Evolutionary conservation across 1,140 invertebrate genomes (phyloP), one percentile per base, ranked within the genome.

Genomic region (Heliconius himera): DNA sequence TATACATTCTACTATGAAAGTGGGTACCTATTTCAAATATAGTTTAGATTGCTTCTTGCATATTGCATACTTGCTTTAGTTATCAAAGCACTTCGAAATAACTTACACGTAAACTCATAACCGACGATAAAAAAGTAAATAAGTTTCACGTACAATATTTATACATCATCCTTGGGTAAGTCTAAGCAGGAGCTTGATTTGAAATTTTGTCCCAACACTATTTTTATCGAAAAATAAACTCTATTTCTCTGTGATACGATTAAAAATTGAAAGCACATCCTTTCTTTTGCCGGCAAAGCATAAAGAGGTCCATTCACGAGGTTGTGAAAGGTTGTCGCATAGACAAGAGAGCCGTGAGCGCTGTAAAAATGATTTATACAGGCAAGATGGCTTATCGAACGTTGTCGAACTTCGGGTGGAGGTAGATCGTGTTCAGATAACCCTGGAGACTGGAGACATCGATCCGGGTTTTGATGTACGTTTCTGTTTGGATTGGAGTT

Each of bases 351-450:
- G 60, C 60, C 60, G 60, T 29, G 60, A 72, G 79, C 82, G 85
- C 84, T 84, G 88, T 92, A 91, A 90, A 92, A 91, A 91, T 92
- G 88, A 92, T 92, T 90, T 92, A 92, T 91, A 84, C 84, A 74
- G 76, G 46, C 79, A 78, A 85, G 86, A 88, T 88, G 85, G 80
- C 86, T 87, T 90, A 91, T 92, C 89, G 85, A 83, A 76, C 83
- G 82, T 78, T 86, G 88, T 90, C 84, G 84, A 88, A 85, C 76
- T 83, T 86, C 84, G 77, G 77, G 79, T 79, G 81, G 82, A 85
- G 87, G 88, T 90, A 84, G 86, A 90, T 90, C 81, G 86, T 87
- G 82, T 82, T 73, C 72, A 83, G 83, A 88, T 90, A 86, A 82
- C 70, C 33, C 70, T 11, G 26, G 26, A 26, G 26, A 26, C 26